phyloP scores from a whole-genome alignment of 1,140 invertebrate genomes.

The Diprion similis region DNA sequence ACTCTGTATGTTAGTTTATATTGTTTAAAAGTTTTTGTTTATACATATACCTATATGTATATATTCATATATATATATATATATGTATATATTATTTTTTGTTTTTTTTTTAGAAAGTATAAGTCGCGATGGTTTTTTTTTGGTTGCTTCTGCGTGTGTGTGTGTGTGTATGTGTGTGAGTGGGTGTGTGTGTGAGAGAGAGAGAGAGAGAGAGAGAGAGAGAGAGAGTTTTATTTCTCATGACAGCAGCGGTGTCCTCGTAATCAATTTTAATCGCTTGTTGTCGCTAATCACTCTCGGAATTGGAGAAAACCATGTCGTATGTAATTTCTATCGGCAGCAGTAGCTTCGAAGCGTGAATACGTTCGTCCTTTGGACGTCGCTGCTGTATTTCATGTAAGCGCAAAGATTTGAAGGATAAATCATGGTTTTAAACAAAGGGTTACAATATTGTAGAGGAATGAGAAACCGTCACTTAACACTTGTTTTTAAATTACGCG shows the following conservation, averaged over 20 bases:
- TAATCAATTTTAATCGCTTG: background rate
- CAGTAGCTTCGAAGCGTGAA: too few species aligned
- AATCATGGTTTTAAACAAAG: background rate
- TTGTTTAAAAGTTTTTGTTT: slow-evolving; percentile 5
- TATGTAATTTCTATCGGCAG: too few species aligned
- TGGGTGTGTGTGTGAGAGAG: too few species aligned
- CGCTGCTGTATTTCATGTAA: background rate
- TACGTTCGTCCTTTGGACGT: background rate
- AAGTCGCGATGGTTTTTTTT: background rate
- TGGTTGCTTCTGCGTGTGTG: too few species aligned
- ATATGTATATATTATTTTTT: background rate
- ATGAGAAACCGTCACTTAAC: background rate
- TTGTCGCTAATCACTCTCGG: too few species aligned
- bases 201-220: too few species aligned
- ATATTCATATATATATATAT: too few species aligned
- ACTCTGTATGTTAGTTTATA: slow-evolving; percentile 12
- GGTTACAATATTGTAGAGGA: background rate
- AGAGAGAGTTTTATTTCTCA: background rate
- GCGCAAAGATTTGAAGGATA: background rate
- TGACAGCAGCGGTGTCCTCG: background rate
- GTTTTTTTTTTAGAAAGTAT: background rate
- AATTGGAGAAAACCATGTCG: too few species aligned
- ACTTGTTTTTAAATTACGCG: too few species aligned
- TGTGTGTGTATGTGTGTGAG: too few species aligned
- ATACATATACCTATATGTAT: too few species aligned